Conservation (phyloP, 2,888 invertebrate genomes). For the Stegophylla sp. region DNA sequence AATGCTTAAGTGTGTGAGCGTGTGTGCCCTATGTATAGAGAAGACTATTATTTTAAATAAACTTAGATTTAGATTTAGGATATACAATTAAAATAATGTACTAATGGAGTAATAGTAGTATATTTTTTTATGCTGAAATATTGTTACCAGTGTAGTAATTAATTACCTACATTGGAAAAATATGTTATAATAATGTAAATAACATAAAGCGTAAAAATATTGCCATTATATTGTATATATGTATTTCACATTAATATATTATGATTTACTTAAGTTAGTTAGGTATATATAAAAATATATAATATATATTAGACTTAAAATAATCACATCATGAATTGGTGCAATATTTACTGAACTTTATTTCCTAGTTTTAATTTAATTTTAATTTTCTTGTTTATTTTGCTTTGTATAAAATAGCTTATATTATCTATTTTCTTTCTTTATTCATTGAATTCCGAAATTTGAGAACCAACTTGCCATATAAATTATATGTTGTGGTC, state of each 20-base stretch:
- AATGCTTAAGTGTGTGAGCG: slow-evolving; percentile 54
- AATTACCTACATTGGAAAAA: slow-evolving; percentile 41
- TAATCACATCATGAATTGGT: slow-evolving; percentile 55
- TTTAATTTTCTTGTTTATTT: slow-evolving; percentile 40
- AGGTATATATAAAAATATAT: slow-evolving; percentile 6
- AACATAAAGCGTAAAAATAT: slow-evolving; percentile 41
- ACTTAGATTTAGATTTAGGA: slow-evolving; percentile 47
- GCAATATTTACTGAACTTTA: slow-evolving; percentile 49
- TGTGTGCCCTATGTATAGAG: slow-evolving; percentile 56
- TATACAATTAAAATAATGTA: slow-evolving; percentile 17
- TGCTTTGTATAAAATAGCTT: slow-evolving; percentile 52
- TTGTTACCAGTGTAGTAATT: slow-evolving; percentile 46
- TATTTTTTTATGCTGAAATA: slow-evolving; percentile 57
- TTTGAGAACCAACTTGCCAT: slow-evolving; percentile 53
- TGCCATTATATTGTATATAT: slow-evolving; percentile 51
- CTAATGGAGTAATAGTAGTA: slow-evolving; percentile 49
- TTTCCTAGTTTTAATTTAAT: slow-evolving; percentile 38
- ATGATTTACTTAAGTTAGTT: slow-evolving; percentile 43
- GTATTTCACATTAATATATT: slow-evolving; percentile 41
- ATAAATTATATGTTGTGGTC: slow-evolving; percentile 41
- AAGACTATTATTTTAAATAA: slow-evolving; percentile 42
- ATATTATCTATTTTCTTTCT: slow-evolving; percentile 30
- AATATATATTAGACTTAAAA: slow-evolving; percentile 34
- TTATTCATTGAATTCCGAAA: slow-evolving; percentile 22
- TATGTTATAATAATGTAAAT: slow-evolving; percentile 56